Evolutionary conservation across 1,140 invertebrate genomes (phyloP).

Genomic region (Tetramorium alpestre): DNA sequence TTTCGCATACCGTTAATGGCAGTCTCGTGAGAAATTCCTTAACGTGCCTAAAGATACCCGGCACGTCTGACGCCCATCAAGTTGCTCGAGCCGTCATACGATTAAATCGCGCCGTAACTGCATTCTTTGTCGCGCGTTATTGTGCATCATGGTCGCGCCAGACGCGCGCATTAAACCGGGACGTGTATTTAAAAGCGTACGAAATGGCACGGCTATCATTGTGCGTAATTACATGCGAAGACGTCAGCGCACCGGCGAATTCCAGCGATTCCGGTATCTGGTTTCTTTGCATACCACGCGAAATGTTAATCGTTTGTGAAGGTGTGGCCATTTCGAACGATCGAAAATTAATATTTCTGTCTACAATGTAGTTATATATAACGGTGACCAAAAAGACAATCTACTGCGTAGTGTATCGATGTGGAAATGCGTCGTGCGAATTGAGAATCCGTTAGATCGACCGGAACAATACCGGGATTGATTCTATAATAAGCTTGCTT

Average conservation of each 20-base stretch:
- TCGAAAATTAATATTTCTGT: constrained; percentile 45
- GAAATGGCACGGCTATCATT: constrained; percentile 58
- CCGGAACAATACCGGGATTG: constrained; percentile 67
- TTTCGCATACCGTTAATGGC: constrained; percentile 8
- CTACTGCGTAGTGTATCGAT: not conserved
- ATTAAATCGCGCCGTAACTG: constrained; percentile 71
- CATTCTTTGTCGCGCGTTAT: constrained; percentile 71
- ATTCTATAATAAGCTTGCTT: constrained; percentile 66
- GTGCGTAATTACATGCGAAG: constrained; percentile 65
- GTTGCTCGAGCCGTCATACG: constrained; percentile 25
- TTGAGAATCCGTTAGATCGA: constrained; percentile 39
- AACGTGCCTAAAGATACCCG: constrained; percentile 60
- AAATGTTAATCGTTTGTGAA: constrained; percentile 51
- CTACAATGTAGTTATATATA: not conserved
- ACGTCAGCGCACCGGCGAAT: constrained; percentile 57
- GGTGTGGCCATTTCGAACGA: constrained; percentile 49
- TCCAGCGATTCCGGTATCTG: constrained; percentile 66
- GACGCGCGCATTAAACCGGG: constrained; percentile 65
- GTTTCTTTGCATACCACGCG: constrained; percentile 55
- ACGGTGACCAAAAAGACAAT: not conserved
- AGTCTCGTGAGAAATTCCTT: constrained; percentile 62
- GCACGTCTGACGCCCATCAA: constrained; percentile 54
- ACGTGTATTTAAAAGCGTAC: constrained; percentile 71
- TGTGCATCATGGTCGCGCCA: constrained; percentile 54
- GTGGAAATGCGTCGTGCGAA: constrained; percentile 59